These are phyloP conservation scores for Bombus sibiricus DNA, from an alignment of 1,140 invertebrate species.

Conservation along the genomic window DNA sequence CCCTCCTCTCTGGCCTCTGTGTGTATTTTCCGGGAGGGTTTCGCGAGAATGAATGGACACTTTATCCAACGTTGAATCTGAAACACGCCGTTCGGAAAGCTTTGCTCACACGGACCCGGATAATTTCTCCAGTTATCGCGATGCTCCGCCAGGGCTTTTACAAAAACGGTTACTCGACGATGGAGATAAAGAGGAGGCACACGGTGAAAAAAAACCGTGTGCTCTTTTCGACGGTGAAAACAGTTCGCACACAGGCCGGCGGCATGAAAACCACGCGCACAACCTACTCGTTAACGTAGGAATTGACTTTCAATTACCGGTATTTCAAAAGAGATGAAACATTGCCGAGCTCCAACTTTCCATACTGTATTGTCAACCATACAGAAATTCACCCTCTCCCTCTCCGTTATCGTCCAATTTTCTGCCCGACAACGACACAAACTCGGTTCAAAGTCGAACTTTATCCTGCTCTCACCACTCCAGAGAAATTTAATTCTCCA, in stretches of 20 bases:
- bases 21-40: constrained; percentile 60
- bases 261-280: constrained; percentile 31
- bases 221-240: constrained; percentile 55
- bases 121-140: constrained; percentile 70
- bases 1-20: not conserved
- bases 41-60: constrained; percentile 70
- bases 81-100: constrained; percentile 68
- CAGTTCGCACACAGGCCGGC: constrained; percentile 36
- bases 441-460: constrained; percentile 2
- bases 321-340: constrained; percentile 32
- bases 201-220: constrained; percentile 26
- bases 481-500: not conserved
- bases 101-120: constrained; percentile 55
- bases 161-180: constrained; percentile 68
- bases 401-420: constrained; percentile 28
- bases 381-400: constrained; percentile 5
- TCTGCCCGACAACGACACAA: constrained; percentile 11
- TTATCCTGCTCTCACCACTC: not conserved
- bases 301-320: constrained; percentile 64
- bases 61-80: constrained; percentile 70
- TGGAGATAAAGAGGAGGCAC: constrained; percentile 58
- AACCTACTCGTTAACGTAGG: constrained; percentile 48
- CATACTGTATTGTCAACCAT: constrained; percentile 13
- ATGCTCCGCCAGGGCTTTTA: constrained; percentile 64
- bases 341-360: constrained; percentile 13